Evolutionary conservation across 2,797 vertebrate genomes (phyloP).

Genomic region (Bradypus variegatus): DNA sequence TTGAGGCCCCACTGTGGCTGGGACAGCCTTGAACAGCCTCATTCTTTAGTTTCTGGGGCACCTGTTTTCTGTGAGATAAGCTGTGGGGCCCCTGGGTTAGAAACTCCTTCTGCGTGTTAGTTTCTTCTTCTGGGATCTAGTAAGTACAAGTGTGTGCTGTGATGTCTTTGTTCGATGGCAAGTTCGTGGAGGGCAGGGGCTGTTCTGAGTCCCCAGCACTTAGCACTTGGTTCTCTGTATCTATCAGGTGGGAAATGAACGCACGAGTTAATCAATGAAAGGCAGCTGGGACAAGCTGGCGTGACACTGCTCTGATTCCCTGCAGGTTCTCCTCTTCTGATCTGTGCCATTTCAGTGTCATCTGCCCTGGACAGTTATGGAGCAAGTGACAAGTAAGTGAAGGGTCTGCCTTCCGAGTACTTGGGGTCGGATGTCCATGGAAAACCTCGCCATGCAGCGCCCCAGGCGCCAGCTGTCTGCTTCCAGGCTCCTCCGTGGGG

Average conservation of each 20-base stretch:
- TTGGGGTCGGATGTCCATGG: not conserved
- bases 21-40: no score
- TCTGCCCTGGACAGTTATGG: constrained; percentile 87
- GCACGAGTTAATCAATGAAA: rapidly evolving
- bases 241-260: rapidly evolving
- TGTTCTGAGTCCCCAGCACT: not conserved
- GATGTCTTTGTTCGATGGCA: no score
- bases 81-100: no score
- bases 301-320: not conserved
- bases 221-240: rapidly evolving
- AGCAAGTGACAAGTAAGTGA: constrained; percentile 54
- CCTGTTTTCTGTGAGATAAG: no score
- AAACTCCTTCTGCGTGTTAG: no score
- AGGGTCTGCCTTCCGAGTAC: not conserved
- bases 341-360: constrained; percentile 84
- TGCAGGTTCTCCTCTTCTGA: constrained; percentile 86
- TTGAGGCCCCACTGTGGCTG: no score
- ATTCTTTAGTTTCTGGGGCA: no score
- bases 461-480: not conserved
- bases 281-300: rapidly evolving
- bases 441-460: no score
- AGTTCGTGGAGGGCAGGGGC: not conserved
- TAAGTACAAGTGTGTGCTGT: not conserved
- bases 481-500: not conserved
- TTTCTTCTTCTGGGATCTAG: no score